phyloP scores from a whole-genome alignment of 2,888 invertebrate species.

The Caenorhabditis imperialis region DNA sequence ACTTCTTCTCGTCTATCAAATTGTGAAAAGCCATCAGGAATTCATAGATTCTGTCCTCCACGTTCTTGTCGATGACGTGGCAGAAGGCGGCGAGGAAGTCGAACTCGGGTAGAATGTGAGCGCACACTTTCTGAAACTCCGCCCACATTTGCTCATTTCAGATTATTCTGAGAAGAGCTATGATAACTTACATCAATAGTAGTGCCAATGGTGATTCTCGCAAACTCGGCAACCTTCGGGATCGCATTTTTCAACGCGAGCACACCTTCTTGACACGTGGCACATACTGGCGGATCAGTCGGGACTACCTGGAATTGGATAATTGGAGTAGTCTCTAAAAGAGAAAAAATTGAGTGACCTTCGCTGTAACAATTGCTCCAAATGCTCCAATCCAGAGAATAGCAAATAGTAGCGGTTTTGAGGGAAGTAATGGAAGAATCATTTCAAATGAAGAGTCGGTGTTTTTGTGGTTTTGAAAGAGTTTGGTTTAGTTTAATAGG shows the following conservation, averaged over 20 bases:
- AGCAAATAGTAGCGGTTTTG: too few species aligned
- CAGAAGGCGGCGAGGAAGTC: conserved; percentile 39
- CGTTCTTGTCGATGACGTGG: conserved; percentile 29
- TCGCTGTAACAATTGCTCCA: too few species aligned
- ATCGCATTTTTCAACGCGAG: conserved; percentile 25
- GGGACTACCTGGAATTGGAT: background rate
- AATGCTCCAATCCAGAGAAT: too few species aligned
- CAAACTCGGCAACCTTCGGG: conserved; percentile 21
- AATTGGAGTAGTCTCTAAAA: too few species aligned
- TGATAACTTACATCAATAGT: conserved; percentile 5
- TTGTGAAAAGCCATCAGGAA: conserved; percentile 30
- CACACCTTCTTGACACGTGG: conserved; percentile 29
- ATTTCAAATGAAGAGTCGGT: background rate
- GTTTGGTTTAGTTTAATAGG: too few species aligned
- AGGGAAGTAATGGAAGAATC: background rate
- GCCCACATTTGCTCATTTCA: too few species aligned
- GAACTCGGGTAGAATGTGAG: conserved; percentile 21
- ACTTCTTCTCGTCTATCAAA: conserved; percentile 18
- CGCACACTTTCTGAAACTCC: conserved; percentile 36
- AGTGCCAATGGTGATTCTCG: conserved; percentile 19
- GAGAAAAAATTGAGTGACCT: too few species aligned
- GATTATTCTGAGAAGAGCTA: too few species aligned
- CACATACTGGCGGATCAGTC: conserved; percentile 25
- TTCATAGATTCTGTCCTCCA: conserved; percentile 23
- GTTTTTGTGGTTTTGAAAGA: background rate